These are phyloP conservation scores for Agelaius phoeniceus DNA, from an alignment of 2,113 vertebrate genomes.

Conservation along the genomic window DNA sequence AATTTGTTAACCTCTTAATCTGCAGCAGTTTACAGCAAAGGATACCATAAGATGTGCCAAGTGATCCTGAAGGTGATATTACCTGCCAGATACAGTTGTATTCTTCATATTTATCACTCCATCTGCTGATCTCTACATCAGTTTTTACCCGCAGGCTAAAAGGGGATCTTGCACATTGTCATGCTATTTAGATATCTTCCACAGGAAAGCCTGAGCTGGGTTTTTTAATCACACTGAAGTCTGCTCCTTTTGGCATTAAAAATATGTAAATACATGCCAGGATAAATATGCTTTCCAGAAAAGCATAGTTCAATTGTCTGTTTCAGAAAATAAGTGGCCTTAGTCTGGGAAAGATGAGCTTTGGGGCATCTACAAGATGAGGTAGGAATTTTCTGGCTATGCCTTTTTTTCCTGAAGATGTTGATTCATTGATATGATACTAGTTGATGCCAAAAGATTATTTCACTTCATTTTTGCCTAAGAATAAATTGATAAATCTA, in stretches of 20 bases:
- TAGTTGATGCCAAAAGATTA: not conserved
- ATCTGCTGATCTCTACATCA: slow-evolving; percentile 27
- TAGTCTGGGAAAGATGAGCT: not conserved
- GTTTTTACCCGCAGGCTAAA: not conserved
- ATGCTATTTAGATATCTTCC: not conserved
- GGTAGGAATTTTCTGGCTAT: not conserved
- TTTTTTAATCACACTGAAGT: not conserved
- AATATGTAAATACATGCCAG: not conserved
- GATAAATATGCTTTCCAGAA: not conserved
- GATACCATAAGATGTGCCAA: slow-evolving; percentile 11
- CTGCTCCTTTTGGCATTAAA: not conserved
- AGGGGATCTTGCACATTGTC: not conserved
- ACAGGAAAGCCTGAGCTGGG: not conserved
- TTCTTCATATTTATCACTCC: slow-evolving; percentile 15
- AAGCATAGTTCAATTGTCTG: not conserved
- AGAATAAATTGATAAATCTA: not conserved
- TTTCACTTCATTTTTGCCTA: not conserved
- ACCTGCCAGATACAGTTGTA: slow-evolving; percentile 16
- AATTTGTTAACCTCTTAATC: slow-evolving; percentile 44
- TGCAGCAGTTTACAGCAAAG: not conserved
- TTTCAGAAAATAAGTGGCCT: not conserved
- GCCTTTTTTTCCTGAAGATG: not conserved
- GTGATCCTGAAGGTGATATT: slow-evolving; percentile 10
- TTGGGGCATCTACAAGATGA: not conserved
- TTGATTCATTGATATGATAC: not conserved